Evolutionary conservation across 2,797 vertebrate genomes (phyloP).

Genomic region (Pristis pectinata): DNA sequence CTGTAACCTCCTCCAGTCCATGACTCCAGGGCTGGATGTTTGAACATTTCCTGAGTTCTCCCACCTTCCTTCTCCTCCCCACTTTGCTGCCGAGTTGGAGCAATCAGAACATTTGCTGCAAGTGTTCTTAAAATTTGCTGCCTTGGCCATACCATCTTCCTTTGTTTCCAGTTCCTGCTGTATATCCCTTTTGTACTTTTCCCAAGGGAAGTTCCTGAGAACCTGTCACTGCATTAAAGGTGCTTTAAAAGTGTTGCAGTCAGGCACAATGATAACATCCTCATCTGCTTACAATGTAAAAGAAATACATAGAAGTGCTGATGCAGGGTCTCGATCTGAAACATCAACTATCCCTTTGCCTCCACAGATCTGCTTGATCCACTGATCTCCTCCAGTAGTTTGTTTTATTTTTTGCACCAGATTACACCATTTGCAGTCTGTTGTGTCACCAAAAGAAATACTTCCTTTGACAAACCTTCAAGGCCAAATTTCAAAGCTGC

Average conservation of each 20-base stretch:
- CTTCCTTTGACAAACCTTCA: background rate
- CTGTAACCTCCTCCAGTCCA: background rate
- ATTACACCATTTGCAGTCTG: no score
- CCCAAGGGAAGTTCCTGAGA: background rate
- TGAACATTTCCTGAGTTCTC: background rate
- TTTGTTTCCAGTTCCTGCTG: background rate
- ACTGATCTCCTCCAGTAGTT: no score
- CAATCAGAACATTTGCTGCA: no score
- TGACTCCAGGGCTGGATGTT: background rate
- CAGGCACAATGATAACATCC: background rate
- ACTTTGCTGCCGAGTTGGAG: background rate
- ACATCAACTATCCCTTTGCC: no score
- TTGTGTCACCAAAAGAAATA: background rate
- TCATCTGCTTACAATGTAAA: background rate
- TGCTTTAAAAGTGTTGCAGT: background rate
- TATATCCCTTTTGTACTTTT: background rate
- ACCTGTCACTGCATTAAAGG: background rate
- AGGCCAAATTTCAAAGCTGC: background rate
- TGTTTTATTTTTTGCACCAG: no score
- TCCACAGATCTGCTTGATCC: no score
- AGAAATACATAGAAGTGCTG: no score
- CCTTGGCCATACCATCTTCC: background rate
- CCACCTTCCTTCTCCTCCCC: background rate
- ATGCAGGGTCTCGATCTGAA: no score
- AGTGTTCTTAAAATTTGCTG: background rate